A percentile compares a stretch with the other conserved stretches of the same genome.
These are phyloP conservation scores for Cephus pygmeus DNA, from an alignment of 2,888 invertebrate genomes.

Conservation along the genomic window DNA sequence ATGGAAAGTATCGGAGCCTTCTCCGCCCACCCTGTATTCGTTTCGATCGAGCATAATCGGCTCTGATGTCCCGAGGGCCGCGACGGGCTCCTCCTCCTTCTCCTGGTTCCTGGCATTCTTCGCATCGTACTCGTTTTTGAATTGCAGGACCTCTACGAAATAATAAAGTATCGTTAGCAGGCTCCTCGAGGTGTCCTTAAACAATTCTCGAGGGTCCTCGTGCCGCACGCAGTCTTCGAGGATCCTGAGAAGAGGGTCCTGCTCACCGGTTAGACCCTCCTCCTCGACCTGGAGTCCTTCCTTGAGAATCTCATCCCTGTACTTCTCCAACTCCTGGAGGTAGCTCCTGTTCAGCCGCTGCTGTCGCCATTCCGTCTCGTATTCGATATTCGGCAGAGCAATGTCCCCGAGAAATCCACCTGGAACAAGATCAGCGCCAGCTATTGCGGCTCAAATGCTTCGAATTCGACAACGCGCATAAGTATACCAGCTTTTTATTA, in stretches of 20 bases:
- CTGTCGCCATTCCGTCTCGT: slow-evolving; percentile 68
- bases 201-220: background rate
- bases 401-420: slow-evolving; percentile 87
- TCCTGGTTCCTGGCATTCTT: slow-evolving; percentile 30
- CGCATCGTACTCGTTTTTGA: slow-evolving; percentile 48
- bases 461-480: background rate
- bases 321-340: slow-evolving; percentile 83
- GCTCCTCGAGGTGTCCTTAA: background rate
- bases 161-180: background rate
- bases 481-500: background rate
- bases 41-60: slow-evolving; percentile 48
- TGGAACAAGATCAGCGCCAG: slow-evolving; percentile 64
- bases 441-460: background rate
- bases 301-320: slow-evolving; percentile 82
- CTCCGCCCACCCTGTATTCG: slow-evolving; percentile 49
- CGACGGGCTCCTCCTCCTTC: slow-evolving; percentile 31
- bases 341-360: slow-evolving; percentile 75
- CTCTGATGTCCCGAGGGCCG: slow-evolving; percentile 42
- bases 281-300: slow-evolving; percentile 88
- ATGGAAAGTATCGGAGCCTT: slow-evolving; percentile 36
- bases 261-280: slow-evolving; percentile 79
- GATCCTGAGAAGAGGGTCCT: slow-evolving; percentile 2
- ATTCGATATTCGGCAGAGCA: slow-evolving; percentile 75
- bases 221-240: background rate
- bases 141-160: slow-evolving; percentile 56